Percentiles rank a stretch among this genome's conserved stretches.
Conservation (phyloP, 2,888 invertebrate genomes). For the Tetramorium bicarinatum region DNA sequence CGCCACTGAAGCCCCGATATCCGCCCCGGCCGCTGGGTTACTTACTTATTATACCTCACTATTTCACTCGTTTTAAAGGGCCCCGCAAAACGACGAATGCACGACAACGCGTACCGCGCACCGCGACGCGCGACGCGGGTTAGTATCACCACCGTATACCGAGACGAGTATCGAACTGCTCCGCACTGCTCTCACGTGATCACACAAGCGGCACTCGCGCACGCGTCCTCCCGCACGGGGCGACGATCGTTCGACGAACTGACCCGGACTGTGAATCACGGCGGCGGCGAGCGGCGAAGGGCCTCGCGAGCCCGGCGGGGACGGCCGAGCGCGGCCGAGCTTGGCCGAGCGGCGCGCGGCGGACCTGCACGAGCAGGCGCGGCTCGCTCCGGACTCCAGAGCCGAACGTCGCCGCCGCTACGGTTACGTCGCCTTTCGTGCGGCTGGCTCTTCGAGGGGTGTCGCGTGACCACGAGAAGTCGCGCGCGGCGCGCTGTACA, state of each 20-base stretch:
- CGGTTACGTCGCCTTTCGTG: constrained; percentile 62
- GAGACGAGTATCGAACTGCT: constrained; percentile 63
- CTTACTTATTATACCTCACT: constrained; percentile 35
- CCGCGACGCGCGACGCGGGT: constrained; percentile 11
- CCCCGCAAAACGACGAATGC: not conserved
- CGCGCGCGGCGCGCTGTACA: constrained; percentile 71
- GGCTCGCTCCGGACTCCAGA: not conserved
- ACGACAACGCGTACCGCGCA: constrained; percentile 27
- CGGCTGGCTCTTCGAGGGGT: constrained; percentile 64
- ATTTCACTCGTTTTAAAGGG: constrained; percentile 13
- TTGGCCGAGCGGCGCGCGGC: constrained; percentile 58
- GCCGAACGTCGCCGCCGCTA: no score
- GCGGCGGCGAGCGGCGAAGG: constrained; percentile 60
- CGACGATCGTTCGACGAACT: constrained; percentile 74
- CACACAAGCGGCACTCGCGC: constrained; percentile 71
- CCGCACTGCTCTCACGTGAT: constrained; percentile 72
- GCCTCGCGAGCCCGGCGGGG: constrained; percentile 44
- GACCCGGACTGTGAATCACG: constrained; percentile 76
- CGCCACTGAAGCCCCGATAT: constrained; percentile 30
- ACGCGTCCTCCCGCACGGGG: constrained; percentile 68
- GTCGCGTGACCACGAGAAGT: constrained; percentile 75
- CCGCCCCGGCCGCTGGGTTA: constrained; percentile 3
- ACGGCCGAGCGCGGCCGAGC: constrained; percentile 39
- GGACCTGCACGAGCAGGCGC: constrained; percentile 55
- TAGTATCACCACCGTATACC: constrained; percentile 46